Evolutionary conservation across 2,113 vertebrate genomes (phyloP), one percentile per base, ranked within the genome.

Genomic region (Heteronetta atricapilla): DNA sequence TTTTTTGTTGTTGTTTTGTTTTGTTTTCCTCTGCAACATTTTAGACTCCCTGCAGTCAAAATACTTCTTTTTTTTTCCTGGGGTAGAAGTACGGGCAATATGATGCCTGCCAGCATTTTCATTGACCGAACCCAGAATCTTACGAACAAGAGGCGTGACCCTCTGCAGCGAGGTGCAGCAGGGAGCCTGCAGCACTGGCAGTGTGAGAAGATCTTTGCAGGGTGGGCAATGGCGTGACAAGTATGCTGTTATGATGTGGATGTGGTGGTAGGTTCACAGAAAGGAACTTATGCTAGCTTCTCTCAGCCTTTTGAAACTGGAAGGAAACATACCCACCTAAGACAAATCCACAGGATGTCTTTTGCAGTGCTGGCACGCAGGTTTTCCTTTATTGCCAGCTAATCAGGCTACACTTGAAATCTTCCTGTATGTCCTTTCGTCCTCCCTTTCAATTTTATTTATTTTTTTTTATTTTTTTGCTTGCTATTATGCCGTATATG

Each of bases 71-170:
- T 76, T 89, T 76, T 89, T 76, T 15, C 13, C 46, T 8, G 3
- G 13, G 3, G 2, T 53, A 78, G 48, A 77, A 42, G 34, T 76
- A 23, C 2, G 68, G 64, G 13, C 33, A 52, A 12, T 19, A 3
- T 2, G 10, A 66, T 69, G 29, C 13, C 38, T 76, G 22, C 34
- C 77, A 87, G 17, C 19, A 52, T 75, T 93, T 33, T 59, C 9
- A 3, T 25, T 64, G 64, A 75, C 34, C 79, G 84, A 76, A 42
- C 46, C 15, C 3, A 7, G 58, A 79, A 69, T 73, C 19, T 50
- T 53, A 36, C 55, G 69, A 89, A 44, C 17, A 0, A 0, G 8
- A 44, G 40, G 33, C 44, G 34, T 0, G 3, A 26, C 14, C 16
- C 42, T 82, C 33, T 84, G 74, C 58, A 73, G 29, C 0, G 0